phyloP scores from a whole-genome alignment of 2,113 vertebrate species.

The Pachypanchax playfairii region DNA sequence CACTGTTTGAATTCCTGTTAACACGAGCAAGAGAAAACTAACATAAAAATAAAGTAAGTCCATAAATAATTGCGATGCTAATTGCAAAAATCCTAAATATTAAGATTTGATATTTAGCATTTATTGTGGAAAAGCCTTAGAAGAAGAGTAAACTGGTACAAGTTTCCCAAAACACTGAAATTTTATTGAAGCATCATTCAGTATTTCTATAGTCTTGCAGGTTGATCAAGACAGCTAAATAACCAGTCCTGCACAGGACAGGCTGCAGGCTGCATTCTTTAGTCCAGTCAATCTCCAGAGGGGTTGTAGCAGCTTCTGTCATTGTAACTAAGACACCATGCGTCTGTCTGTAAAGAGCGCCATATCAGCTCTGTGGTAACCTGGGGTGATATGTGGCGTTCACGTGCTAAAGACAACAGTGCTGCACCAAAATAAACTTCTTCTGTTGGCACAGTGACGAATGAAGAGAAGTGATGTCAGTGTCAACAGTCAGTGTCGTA shows the following conservation, averaged over 20 bases:
- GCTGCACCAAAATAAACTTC: conserved; percentile 52
- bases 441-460: conserved; percentile 34
- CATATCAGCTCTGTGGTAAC: conserved; percentile 42
- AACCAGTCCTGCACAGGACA: no score
- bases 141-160: no score
- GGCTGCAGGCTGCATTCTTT: background rate
- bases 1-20: no score
- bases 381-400: conserved; percentile 57
- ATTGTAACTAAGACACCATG: conserved; percentile 22
- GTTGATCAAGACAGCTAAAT: background rate
- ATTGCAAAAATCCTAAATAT: no score
- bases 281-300: conserved; percentile 22
- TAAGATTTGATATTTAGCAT: no score
- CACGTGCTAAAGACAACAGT: conserved; percentile 60
- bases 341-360: conserved; percentile 49
- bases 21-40: no score
- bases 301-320: conserved; percentile 26
- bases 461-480: conserved; percentile 63
- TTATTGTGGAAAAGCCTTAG: no score
- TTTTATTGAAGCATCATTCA: background rate
- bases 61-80: no score
- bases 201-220: background rate
- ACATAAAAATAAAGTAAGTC: no score
- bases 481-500: conserved; percentile 32
- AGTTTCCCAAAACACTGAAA: no score